Conservation (phyloP, 2,888 invertebrate genomes). For the Cephus sareptanus region DNA sequence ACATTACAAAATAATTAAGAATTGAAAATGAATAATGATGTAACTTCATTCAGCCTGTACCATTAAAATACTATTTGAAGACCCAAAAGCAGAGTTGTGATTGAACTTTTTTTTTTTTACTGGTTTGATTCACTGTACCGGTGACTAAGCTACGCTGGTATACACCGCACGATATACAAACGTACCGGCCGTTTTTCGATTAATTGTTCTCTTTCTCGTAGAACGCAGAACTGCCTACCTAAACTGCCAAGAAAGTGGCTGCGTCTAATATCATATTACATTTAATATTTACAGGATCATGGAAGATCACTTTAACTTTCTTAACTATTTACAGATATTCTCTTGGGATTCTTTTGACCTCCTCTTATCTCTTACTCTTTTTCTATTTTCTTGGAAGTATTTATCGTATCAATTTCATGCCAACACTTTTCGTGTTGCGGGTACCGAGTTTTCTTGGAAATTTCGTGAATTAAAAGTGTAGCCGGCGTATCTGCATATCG, state of each 20-base stretch:
- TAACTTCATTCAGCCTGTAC: slow-evolving; percentile 25
- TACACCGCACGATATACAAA: slow-evolving; percentile 35
- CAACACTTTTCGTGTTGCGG: neutral
- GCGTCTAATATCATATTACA: slow-evolving; percentile 7
- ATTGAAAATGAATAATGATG: slow-evolving; percentile 24
- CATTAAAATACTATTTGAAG: slow-evolving; percentile 41
- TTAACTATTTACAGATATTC: neutral
- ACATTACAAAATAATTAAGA: neutral
- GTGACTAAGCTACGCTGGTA: slow-evolving; percentile 34
- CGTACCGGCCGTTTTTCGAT: slow-evolving; percentile 40
- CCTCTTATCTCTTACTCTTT: neutral
- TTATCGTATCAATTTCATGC: neutral
- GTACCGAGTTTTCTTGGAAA: neutral
- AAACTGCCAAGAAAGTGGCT: neutral
- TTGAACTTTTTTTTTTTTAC: slow-evolving; percentile 29
- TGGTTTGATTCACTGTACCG: slow-evolving; percentile 42
- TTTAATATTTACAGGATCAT: slow-evolving; percentile 37
- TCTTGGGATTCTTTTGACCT: neutral
- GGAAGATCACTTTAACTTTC: neutral
- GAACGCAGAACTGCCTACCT: neutral
- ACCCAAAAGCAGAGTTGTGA: slow-evolving; percentile 26
- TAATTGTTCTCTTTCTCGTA: slow-evolving; percentile 11
- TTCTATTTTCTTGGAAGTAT: neutral
- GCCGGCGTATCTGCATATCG: slow-evolving; percentile 38
- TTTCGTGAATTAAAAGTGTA: neutral